A percentile compares a stretch with the other conserved stretches of the same genome.
These are phyloP conservation scores for Dryomyza anilis DNA, from an alignment of 2,888 invertebrate genomes.

Conservation along the genomic window DNA sequence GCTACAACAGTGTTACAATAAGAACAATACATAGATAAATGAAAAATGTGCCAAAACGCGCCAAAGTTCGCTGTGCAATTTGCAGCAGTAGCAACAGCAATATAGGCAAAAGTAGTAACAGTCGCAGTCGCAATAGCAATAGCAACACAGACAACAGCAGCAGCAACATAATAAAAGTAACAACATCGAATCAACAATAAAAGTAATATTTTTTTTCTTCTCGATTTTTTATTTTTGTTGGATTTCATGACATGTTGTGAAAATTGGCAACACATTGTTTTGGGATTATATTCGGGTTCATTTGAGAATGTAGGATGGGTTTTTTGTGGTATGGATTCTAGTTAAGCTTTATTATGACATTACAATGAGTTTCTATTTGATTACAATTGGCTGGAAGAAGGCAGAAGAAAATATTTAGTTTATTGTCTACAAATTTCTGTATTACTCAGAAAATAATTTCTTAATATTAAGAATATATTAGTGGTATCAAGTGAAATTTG, in stretches of 20 bases:
- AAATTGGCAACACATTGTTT: slow-evolving; percentile 11
- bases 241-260: slow-evolving; percentile 15
- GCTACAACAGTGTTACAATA: neutral
- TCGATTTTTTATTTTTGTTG: no score
- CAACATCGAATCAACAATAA: slow-evolving; percentile 5
- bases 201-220: slow-evolving; percentile 4
- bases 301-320: no score
- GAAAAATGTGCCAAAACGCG: neutral
- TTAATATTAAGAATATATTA: no score
- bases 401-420: no score
- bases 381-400: no score
- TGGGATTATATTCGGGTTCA: no score
- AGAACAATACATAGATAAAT: neutral
- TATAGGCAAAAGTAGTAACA: neutral
- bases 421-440: no score
- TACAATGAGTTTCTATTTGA: no score
- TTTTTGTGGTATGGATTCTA: no score
- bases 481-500: no score
- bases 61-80: neutral
- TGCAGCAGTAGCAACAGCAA: neutral
- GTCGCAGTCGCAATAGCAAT: neutral
- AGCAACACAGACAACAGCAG: neutral
- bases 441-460: no score
- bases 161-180: neutral
- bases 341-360: no score